Evolutionary conservation across 2,888 invertebrate species (phyloP), one percentile per base, ranked within the genome.

Genomic region (Torymus auratus): DNA sequence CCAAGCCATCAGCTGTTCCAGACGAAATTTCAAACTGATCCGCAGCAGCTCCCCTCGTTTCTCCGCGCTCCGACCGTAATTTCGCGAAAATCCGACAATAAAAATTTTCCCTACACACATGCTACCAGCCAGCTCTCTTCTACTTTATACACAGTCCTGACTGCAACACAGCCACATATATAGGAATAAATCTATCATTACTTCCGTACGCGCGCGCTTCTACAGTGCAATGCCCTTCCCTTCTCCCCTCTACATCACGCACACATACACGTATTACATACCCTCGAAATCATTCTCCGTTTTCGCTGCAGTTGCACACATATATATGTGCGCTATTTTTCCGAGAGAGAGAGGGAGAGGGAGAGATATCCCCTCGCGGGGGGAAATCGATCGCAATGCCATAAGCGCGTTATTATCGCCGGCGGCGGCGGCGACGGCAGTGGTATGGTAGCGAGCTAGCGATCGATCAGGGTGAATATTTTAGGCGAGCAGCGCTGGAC

Each of bases 391-490:
- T 72, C 15, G 12, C 17, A 68, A 62, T 56, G 73, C 73, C 68
- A 78, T 73, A 68, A 78, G 60, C 73, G 61, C 53, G 23, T 73
- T 73, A 78, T 78, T 60, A 73, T 73, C 58, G 65, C 53, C 56
- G 61, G 17, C 20, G 14, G 14, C 65, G 67, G n/a, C 41, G 53
- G 53, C 28, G 55, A 4, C 23, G 13, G 7, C 7, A 7, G 41
- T 7, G 7, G 41, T 41, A 7, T 41, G 7, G 41, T 41, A 7
- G 41, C 7, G 41, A 56, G 12, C 14, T 14, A 23, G 2, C 77
- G 64, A 77, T 77, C 68, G 65, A 74, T 61, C 41, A 61, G 65
- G 55, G 23, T 70, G 20, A 77, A 80, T 68, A 78, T 82, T 84
- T 84, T 65, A 78, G 53, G 56, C 41, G 78, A 41, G 65, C 5